Evolutionary conservation across 2,888 invertebrate genomes (phyloP).

Genomic region (Lymantria monacha): DNA sequence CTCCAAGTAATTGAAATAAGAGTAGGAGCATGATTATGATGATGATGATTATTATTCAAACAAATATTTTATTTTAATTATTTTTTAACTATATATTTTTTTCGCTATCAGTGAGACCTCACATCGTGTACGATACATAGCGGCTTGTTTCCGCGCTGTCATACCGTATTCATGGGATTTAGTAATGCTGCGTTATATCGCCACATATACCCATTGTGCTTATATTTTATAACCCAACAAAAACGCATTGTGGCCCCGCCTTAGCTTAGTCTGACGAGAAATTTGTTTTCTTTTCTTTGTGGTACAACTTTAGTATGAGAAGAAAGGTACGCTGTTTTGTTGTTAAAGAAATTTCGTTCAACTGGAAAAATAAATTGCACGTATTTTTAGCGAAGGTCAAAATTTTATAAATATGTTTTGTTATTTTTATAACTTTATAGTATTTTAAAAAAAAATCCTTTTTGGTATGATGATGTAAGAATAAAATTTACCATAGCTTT

Average conservation of each 20-base stretch:
- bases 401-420: no score
- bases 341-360: neutral
- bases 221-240: constrained; percentile 25
- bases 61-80: no score
- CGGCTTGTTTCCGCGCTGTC: constrained; percentile 46
- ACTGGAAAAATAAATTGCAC: no score
- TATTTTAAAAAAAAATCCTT: no score
- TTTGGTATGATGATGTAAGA: no score
- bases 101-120: constrained; percentile 21
- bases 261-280: constrained; percentile 4
- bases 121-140: constrained; percentile 23
- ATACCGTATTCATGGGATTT: constrained; percentile 69
- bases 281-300: neutral
- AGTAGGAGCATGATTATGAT: no score
- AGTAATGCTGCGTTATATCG: constrained; percentile 57
- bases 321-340: neutral
- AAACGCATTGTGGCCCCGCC: constrained; percentile 7
- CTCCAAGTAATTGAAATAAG: no score
- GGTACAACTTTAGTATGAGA: neutral
- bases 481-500: no score
- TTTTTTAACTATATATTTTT: no score
- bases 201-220: constrained; percentile 32
- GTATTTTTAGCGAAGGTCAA: no score
- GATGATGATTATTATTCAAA: no score
- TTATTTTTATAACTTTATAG: no score